Evolutionary conservation across 1,140 invertebrate genomes (phyloP).

Genomic region (Oreohelix idahoensis): DNA sequence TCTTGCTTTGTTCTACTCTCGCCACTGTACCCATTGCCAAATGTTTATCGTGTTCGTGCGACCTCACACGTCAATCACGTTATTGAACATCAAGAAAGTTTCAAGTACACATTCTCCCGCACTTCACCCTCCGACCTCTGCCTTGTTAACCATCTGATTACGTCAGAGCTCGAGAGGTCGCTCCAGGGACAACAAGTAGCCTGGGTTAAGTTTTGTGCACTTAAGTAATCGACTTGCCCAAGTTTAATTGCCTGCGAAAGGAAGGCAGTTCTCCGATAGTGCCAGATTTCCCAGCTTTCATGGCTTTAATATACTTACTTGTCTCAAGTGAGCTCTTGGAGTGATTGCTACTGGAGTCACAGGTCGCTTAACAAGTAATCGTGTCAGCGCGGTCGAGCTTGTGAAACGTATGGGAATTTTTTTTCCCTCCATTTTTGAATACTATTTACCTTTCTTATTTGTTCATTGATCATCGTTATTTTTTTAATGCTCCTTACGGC

Average conservation of each 20-base stretch:
- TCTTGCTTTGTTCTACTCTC: too few relatives aligned
- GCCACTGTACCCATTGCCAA: too few relatives aligned
- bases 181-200: background rate
- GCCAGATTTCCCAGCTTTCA: background rate
- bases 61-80: too few relatives aligned
- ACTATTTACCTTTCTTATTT: too few relatives aligned
- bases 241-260: background rate
- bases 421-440: too few relatives aligned
- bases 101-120: background rate
- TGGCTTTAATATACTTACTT: background rate
- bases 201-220: background rate
- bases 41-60: too few relatives aligned
- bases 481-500: too few relatives aligned
- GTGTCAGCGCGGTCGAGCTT: too few relatives aligned
- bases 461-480: too few relatives aligned
- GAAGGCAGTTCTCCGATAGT: background rate
- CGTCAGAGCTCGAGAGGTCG: background rate
- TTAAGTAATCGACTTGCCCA: background rate
- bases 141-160: background rate
- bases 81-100: background rate
- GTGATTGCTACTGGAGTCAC: background rate
- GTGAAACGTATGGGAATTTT: too few relatives aligned
- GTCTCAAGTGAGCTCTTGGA: background rate
- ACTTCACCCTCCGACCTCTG: background rate
- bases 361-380: background rate